Base-by-base conservation (phyloP, 2,888 invertebrate genomes). In the Polyommatus iphigenia region DNA sequence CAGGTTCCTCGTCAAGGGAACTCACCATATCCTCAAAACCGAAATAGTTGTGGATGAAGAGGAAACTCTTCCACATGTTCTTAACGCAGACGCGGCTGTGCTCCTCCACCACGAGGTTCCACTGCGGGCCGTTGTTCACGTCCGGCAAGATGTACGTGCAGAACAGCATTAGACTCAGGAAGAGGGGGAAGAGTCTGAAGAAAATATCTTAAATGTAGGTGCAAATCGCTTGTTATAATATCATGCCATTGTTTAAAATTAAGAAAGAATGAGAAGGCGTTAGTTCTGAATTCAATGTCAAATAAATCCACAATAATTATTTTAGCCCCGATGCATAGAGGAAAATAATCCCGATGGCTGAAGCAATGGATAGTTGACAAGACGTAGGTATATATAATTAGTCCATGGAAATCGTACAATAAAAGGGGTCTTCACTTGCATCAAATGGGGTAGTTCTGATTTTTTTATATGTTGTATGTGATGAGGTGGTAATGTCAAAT, bases 21-120 rank as follows among this genome's bases (percentile, higher is more conserved):
- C 82, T 78, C 83, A 95, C 95, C 95, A 95, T 95, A 79, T 95
- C 90, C 84, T 95, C 95, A 81, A 95, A 95, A n/a, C 95, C 95
- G 80, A 94, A 95, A 85, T 93, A 94, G 81, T 95, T 95, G 82
- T 95, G 95, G 71, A 95, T 94, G 85, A 95, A 95, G 13, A 95
- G 87, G 82, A 95, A 92, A 83, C 95, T 95, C 83, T 91, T 92
- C 95, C 95, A 95, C 95, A 95, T 95, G 81, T 94, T 92, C 82
- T 90, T 90, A 82, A 94, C 90, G 83, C 95, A 95, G 75, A 95
- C 91, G 32, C 93, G 87, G 82, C 95, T 91, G 83, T 95, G 95
- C 79, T 95, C 94, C 71, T 91, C 93, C 10, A 95, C 93, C 2
- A 95, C 95, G n/a, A 95, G 85, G 83, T 93, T 94, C 95, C 95